Conservation (phyloP, 2,797 vertebrate genomes). For the Chrysocyon brachyurus region DNA sequence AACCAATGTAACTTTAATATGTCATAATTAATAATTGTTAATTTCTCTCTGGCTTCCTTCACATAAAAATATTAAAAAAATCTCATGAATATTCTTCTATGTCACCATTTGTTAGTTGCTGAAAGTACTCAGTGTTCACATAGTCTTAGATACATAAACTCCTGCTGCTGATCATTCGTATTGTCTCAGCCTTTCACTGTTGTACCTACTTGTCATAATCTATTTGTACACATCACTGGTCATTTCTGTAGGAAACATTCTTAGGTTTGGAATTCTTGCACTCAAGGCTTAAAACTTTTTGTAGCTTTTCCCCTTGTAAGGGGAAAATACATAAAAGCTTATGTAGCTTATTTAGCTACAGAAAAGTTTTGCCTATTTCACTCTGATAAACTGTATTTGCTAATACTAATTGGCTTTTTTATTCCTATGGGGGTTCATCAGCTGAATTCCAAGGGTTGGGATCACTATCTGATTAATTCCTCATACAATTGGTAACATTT, state of each 20-base stretch:
- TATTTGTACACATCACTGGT: background rate
- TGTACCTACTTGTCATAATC: background rate
- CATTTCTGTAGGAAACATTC: background rate
- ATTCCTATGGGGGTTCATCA: background rate
- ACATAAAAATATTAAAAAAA: background rate
- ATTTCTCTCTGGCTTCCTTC: background rate
- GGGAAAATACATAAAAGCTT: too few relatives aligned
- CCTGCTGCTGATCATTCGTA: background rate
- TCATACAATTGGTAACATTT: background rate
- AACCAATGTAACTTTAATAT: background rate
- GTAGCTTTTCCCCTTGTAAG: background rate
- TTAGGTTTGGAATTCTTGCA: background rate
- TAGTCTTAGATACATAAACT: background rate
- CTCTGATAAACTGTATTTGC: background rate
- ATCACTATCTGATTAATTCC: background rate
- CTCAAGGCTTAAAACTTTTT: background rate
- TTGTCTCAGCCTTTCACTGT: background rate
- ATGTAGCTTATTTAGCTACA: background rate
- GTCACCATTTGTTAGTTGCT: background rate
- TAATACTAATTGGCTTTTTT: background rate
- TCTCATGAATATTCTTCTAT: background rate
- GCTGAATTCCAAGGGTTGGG: background rate
- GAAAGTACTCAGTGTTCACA: background rate
- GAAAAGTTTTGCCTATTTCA: background rate
- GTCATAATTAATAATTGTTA: background rate